Evolutionary conservation across 2,888 invertebrate species (phyloP).

Genomic region (Hirtodrosophila trivittata): DNA sequence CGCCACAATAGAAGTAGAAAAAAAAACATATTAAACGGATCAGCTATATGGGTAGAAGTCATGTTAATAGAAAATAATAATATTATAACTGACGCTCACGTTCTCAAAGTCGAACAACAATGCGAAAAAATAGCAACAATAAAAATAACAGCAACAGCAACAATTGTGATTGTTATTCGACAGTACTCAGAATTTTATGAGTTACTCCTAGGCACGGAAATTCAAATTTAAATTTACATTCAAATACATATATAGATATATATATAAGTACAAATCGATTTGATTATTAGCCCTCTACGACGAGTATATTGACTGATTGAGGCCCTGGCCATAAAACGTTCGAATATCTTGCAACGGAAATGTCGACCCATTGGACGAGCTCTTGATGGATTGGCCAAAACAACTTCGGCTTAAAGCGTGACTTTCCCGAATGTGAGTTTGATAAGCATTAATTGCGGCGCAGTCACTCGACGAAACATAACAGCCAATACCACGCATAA

Average conservation of each 20-base stretch:
- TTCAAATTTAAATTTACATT: conserved; percentile 24
- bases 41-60: conserved; percentile 13
- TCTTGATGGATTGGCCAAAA: conserved; percentile 42
- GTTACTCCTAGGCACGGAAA: conserved; percentile 33
- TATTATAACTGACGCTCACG: conserved; percentile 44
- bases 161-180: conserved; percentile 30
- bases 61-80: conserved; percentile 69
- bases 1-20: conserved; percentile 18
- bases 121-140: neutral
- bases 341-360: conserved; percentile 50
- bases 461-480: neutral
- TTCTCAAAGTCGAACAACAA: conserved; percentile 15
- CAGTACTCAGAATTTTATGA: conserved; percentile 27
- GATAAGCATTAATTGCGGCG: conserved; percentile 35
- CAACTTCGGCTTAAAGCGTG: conserved; percentile 41
- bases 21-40: conserved; percentile 23
- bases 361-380: conserved; percentile 33
- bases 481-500: neutral
- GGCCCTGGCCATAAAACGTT: neutral
- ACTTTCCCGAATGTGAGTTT: conserved; percentile 47
- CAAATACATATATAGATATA: neutral
- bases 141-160: conserved; percentile 15
- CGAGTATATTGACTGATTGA: too few species aligned
- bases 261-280: neutral
- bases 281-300: too few species aligned